Conservation (phyloP, 37 sponge, comb jelly and placozoan species). For the Bolinopsis microptera region DNA sequence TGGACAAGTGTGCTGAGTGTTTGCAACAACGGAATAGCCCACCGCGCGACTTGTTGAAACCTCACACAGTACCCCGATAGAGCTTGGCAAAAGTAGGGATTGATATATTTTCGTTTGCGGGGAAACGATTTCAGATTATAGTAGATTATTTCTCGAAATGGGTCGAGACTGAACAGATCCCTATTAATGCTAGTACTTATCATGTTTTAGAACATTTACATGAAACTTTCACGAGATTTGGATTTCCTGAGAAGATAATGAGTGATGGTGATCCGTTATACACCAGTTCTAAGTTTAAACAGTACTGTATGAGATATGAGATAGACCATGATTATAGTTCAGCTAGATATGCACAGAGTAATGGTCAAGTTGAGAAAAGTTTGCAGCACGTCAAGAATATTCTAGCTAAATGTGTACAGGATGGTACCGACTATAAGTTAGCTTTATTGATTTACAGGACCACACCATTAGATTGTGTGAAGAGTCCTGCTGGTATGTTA, state of each 20-base stretch:
- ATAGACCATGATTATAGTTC: background rate
- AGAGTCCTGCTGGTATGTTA: background rate
- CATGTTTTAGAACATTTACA: background rate
- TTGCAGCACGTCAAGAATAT: background rate
- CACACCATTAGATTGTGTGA: background rate
- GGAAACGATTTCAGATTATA: background rate
- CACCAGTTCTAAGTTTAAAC: background rate
- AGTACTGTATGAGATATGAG: background rate
- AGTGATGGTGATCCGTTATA: background rate
- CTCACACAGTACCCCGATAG: background rate
- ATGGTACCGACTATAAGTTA: background rate
- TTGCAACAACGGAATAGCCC: background rate
- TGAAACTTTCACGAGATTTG: background rate
- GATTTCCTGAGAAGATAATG: background rate
- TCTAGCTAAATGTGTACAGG: background rate
- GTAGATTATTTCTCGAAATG: background rate
- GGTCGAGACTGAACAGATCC: background rate
- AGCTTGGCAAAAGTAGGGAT: conserved; percentile 32
- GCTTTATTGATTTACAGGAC: background rate
- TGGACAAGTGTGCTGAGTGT: background rate
- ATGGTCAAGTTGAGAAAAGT: background rate
- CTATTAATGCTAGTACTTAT: background rate
- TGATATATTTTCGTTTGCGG: background rate
- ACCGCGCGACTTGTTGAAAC: background rate
- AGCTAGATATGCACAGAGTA: background rate